A percentile compares a stretch with the other conserved stretches of the same genome.
These are phyloP conservation scores for Pyrocephalus nanus DNA, from an alignment of 2,797 vertebrate genomes.

Conservation along the genomic window DNA sequence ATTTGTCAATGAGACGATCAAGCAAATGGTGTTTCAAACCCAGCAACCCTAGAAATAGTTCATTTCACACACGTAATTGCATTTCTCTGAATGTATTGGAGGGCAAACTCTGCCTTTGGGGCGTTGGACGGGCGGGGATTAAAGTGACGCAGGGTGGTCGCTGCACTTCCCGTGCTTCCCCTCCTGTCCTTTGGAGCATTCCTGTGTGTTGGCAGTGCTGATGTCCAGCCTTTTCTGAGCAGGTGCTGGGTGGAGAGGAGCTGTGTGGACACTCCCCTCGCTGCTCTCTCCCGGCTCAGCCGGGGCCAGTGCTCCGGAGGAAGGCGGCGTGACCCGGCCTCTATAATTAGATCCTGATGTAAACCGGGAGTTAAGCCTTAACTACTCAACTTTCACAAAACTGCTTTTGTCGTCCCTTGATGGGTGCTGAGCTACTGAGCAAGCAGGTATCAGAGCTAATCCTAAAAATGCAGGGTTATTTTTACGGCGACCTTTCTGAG, in stretches of 20 bases:
- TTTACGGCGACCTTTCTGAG: not conserved
- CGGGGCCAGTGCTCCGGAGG: not conserved
- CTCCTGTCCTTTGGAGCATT: too few species aligned
- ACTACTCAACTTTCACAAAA: conserved; percentile 54
- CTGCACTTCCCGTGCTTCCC: not conserved
- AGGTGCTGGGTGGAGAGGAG: not conserved
- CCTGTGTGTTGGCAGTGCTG: not conserved
- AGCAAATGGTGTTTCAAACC: not conserved
- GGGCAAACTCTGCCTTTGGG: not conserved
- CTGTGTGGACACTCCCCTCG: not conserved
- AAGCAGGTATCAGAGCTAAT: conserved; percentile 34
- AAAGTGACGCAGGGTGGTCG: not conserved
- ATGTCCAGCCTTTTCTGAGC: not conserved
- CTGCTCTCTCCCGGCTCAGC: not conserved
- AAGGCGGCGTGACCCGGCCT: not conserved
- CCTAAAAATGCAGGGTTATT: conserved; percentile 3
- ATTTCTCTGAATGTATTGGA: not conserved
- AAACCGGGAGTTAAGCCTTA: not conserved
- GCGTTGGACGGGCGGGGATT: not conserved
- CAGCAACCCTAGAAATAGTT: not conserved
- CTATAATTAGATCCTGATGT: conserved; percentile 64
- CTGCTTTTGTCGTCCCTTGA: conserved; percentile 37
- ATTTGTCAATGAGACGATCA: not conserved
- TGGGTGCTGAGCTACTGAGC: not conserved
- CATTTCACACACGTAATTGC: not conserved